Conservation (phyloP, 2,888 invertebrate species). For the Netelia melanura region DNA sequence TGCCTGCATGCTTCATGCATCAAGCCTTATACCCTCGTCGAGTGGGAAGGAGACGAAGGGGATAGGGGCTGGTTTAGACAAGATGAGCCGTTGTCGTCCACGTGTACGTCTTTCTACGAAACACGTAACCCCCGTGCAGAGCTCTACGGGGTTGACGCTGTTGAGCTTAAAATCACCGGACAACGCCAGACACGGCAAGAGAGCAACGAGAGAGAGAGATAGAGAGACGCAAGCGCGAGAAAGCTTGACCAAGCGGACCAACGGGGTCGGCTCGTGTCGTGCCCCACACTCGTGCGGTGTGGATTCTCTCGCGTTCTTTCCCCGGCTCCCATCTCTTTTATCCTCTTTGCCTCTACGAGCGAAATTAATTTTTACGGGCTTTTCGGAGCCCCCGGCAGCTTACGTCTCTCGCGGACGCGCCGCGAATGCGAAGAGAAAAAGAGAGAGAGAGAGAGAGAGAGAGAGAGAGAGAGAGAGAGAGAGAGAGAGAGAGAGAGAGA, state of each 20-base stretch:
- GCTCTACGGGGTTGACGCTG: constrained; percentile 11
- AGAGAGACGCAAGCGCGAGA: not conserved
- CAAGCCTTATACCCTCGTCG: constrained; percentile 69
- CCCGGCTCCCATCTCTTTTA: constrained; percentile 28
- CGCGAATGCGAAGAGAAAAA: not conserved
- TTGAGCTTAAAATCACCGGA: constrained; percentile 51
- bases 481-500: not conserved
- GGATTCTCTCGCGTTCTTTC: not conserved
- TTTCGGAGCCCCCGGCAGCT: constrained; percentile 38
- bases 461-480: not conserved
- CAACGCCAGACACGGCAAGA: constrained; percentile 15
- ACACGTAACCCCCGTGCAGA: constrained; percentile 20
- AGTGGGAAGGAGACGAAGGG: not conserved
- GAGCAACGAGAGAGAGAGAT: not conserved
- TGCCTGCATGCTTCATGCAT: constrained; percentile 50
- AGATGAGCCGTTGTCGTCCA: constrained; percentile 37
- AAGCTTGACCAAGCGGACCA: not conserved
- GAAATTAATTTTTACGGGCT: constrained; percentile 77
- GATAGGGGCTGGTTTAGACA: not conserved
- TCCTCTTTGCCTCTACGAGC: constrained; percentile 45
- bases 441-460: not conserved
- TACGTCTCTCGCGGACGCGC: constrained; percentile 51
- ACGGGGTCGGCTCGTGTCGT: not conserved
- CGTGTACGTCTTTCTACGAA: constrained; percentile 55
- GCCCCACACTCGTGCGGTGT: not conserved